Evolutionary conservation across 2,113 vertebrate species (phyloP).

Genomic region (Ochotona princeps): DNA sequence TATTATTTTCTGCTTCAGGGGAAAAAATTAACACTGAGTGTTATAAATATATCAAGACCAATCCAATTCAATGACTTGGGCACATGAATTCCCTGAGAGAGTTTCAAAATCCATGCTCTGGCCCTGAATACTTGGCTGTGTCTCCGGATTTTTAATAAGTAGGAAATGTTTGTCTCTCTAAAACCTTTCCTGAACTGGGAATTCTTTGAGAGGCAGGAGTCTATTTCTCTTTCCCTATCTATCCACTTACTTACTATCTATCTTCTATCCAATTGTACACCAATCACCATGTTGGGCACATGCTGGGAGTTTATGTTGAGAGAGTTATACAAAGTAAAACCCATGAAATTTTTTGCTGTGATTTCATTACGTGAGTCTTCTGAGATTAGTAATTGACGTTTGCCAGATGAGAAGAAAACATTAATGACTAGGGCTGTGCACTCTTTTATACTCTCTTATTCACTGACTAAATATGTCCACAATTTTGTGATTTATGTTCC

Average conservation of each 20-base stretch:
- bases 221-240: not conserved
- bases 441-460: not conserved
- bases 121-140: not conserved
- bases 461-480: slow-evolving; percentile 55
- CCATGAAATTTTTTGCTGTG: slow-evolving; percentile 31
- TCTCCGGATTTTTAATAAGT: slow-evolving; percentile 48
- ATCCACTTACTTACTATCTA: not conserved
- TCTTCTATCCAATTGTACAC: not conserved
- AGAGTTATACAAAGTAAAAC: slow-evolving; percentile 18
- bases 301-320: not conserved
- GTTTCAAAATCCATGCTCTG: slow-evolving; percentile 64
- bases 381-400: slow-evolving; percentile 26
- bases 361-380: slow-evolving; percentile 31
- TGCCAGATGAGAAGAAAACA: slow-evolving; percentile 32
- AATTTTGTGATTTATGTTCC: slow-evolving; percentile 33
- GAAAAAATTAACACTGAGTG: slow-evolving; percentile 42
- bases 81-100: slow-evolving; percentile 30
- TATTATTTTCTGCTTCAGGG: slow-evolving; percentile 51
- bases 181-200: slow-evolving; percentile 25
- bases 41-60: slow-evolving; percentile 58
- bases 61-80: slow-evolving; percentile 9
- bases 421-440: slow-evolving; percentile 5
- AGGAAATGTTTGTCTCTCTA: slow-evolving; percentile 50
- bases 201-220: not conserved
- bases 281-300: not conserved